phyloP scores from a whole-genome alignment of 2,888 invertebrate species.

The Agonopterix heracliana region DNA sequence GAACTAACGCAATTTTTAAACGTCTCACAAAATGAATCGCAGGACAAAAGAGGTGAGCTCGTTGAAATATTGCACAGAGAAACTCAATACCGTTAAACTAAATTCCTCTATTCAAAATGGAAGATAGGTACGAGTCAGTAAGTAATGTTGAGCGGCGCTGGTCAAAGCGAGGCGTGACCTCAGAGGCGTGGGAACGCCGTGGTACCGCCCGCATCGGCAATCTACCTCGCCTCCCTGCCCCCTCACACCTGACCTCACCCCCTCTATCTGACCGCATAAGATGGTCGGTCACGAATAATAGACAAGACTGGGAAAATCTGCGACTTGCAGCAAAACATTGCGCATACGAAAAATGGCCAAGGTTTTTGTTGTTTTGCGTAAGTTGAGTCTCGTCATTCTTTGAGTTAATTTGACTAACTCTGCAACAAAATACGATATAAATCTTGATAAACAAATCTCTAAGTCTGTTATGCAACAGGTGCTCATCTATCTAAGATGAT shows the following conservation, averaged over 20 bases:
- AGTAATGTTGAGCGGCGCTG: conserved; percentile 51
- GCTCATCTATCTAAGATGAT: too few relatives aligned
- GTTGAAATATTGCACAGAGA: conserved; percentile 42
- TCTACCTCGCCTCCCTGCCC: conserved; percentile 23
- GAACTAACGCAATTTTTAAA: too few relatives aligned
- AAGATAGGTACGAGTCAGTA: conserved; percentile 13
- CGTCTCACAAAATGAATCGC: too few relatives aligned
- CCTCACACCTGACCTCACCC: conserved; percentile 29
- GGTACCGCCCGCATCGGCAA: conserved; percentile 43
- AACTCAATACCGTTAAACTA: conserved; percentile 49
- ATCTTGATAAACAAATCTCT: too few relatives aligned
- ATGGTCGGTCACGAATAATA: conserved; percentile 28
- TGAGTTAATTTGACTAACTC: too few relatives aligned
- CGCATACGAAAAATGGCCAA: neutral
- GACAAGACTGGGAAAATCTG: neutral
- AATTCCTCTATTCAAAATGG: conserved; percentile 45
- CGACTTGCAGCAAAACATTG: neutral
- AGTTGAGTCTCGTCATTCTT: too few relatives aligned
- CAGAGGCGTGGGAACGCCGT: conserved; percentile 65
- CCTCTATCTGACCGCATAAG: conserved; percentile 31
- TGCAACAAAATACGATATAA: too few relatives aligned
- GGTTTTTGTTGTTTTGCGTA: too few relatives aligned
- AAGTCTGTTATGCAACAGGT: too few relatives aligned
- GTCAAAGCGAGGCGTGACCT: conserved; percentile 71
- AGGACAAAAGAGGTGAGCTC: neutral